Percentiles rank a stretch among this genome's conserved stretches.
phyloP scores from a whole-genome alignment of 2,888 invertebrate genomes.

The Habrosyne pyritoides region DNA sequence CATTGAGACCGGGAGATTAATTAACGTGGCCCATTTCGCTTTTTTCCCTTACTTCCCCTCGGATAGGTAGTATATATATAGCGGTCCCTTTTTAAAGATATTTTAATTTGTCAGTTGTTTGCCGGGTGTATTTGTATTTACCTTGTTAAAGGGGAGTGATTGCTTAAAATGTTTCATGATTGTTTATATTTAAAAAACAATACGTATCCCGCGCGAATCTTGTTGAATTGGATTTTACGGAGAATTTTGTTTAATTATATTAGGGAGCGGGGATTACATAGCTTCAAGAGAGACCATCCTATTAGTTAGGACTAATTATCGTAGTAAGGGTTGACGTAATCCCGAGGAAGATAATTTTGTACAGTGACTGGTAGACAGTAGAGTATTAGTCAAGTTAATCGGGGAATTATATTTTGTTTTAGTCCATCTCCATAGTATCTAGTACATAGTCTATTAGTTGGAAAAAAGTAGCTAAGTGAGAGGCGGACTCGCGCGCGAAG shows the following conservation, averaged over 20 bases:
- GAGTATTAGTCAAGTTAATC: background rate
- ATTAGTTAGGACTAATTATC: slow-evolving; percentile 7
- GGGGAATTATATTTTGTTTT: background rate
- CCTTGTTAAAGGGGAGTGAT: background rate
- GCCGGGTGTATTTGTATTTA: background rate
- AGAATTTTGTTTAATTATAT: background rate
- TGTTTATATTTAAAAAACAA: background rate
- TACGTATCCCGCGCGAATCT: background rate
- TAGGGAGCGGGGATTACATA: background rate
- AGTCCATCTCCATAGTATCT: background rate
- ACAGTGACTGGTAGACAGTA: background rate
- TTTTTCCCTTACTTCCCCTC: slow-evolving; percentile 11
- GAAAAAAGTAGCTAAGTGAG: no score
- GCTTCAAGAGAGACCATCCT: slow-evolving; percentile 2
- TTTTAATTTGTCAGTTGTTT: slow-evolving; percentile 7
- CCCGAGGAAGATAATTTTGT: background rate
- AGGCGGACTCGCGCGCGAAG: no score
- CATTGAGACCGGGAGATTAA: slow-evolving; percentile 21
- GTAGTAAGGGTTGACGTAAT: background rate
- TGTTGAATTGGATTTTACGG: background rate
- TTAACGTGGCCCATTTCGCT: slow-evolving; percentile 14
- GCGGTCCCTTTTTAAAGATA: background rate
- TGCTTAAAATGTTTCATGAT: background rate
- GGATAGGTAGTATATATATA: background rate
- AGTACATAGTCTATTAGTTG: no score